Percentiles rank a stretch among this genome's conserved stretches.
phyloP scores from a whole-genome alignment of 2,888 invertebrate genomes.

The Glyphotaelius pellucidus region DNA sequence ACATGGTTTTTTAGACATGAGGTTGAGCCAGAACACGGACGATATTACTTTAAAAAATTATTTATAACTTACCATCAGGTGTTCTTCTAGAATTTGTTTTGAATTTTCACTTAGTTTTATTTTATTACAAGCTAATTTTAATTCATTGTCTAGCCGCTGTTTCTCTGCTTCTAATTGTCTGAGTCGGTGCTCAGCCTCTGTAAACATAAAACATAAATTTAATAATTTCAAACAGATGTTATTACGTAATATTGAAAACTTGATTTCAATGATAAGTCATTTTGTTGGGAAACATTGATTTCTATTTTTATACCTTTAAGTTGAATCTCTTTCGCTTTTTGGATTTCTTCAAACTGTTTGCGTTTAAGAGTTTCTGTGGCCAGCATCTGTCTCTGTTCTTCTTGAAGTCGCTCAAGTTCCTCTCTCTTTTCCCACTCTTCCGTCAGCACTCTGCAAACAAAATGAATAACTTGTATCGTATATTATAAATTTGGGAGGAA shows the following conservation, averaged over 20 bases:
- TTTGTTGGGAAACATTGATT: neutral
- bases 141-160: conserved; percentile 82
- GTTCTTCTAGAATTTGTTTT: conserved; percentile 78
- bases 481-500: neutral
- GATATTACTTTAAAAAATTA: no score
- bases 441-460: conserved; percentile 79
- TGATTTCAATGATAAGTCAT: no score
- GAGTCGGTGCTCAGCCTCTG: conserved; percentile 85
- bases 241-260: no score
- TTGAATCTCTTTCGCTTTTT: conserved; percentile 84
- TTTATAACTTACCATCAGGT: conserved; percentile 72
- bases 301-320: conserved; percentile 76
- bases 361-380: conserved; percentile 86
- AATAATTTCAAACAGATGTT: neutral
- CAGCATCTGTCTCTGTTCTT: conserved; percentile 84
- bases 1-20: no score
- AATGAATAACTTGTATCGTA: neutral
- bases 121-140: conserved; percentile 83
- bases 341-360: conserved; percentile 84
- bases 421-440: conserved; percentile 92
- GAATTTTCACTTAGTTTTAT: conserved; percentile 82
- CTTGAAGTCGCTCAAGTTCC: conserved; percentile 87
- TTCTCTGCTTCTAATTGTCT: conserved; percentile 85
- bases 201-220: conserved; percentile 64
- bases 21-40: no score